These are phyloP conservation scores for Psococerastis gibbosa DNA, from an alignment of 2,888 invertebrate species.

Conservation along the genomic window DNA sequence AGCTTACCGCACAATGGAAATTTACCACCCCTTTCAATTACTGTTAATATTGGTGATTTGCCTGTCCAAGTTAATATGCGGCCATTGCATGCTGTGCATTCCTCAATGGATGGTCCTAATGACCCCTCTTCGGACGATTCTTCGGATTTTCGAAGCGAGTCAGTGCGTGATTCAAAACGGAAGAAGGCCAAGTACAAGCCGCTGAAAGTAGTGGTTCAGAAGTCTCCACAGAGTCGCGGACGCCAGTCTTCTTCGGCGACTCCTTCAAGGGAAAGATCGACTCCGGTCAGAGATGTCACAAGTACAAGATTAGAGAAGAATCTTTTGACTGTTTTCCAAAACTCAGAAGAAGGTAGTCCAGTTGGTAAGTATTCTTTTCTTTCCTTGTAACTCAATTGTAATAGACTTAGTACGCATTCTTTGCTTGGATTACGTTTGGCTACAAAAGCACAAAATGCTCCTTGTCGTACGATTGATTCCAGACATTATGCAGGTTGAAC, in stretches of 20 bases:
- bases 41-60: conserved; percentile 1
- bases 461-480: too few species aligned
- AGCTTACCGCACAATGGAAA: background rate
- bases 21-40: conserved; percentile 2
- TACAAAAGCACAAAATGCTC: too few species aligned
- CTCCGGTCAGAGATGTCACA: background rate
- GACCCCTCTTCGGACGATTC: background rate
- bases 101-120: conserved; percentile 5
- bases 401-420: too few species aligned
- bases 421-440: too few species aligned
- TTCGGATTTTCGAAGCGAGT: too few species aligned
- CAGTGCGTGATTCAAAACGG: conserved; percentile 5
- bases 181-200: conserved; percentile 16
- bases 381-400: too few species aligned
- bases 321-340: too few species aligned
- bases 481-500: too few species aligned
- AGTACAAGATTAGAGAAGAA: background rate
- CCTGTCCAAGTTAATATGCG: conserved; percentile 11
- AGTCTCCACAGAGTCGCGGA: conserved; percentile 16
- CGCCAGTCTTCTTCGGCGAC: background rate
- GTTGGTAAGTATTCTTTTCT: too few species aligned
- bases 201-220: conserved; percentile 17
- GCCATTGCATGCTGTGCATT: background rate
- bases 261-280: too few species aligned
- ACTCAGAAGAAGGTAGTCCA: too few species aligned